These are phyloP conservation scores for Paradoxurus hermaphroditus DNA, from an alignment of 2,113 vertebrate genomes.

Conservation along the genomic window DNA sequence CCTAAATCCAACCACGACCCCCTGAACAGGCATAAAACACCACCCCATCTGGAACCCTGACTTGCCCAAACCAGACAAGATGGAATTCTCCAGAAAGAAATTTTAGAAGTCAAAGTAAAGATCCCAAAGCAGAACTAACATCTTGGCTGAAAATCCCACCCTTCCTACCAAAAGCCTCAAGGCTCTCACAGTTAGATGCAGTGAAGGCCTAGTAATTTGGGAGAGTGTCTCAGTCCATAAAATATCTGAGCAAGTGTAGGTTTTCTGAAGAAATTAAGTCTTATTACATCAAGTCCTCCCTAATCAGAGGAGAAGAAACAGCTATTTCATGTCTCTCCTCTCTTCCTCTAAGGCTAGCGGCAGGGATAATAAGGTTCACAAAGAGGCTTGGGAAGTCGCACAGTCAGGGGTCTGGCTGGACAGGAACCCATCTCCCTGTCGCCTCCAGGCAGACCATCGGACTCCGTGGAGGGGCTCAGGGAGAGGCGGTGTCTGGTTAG, in stretches of 20 bases:
- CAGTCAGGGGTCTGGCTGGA: not conserved
- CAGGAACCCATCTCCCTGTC: not conserved
- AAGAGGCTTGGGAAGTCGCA: not conserved
- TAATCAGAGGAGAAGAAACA: not conserved
- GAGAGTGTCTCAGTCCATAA: not conserved
- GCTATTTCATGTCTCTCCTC: not conserved
- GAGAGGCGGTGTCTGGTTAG: not conserved
- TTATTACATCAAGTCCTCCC: not conserved
- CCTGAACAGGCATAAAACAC: not conserved
- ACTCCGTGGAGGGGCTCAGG: not conserved
- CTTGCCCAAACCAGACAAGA: not conserved
- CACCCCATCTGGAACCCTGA: not conserved
- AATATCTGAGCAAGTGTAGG: not conserved
- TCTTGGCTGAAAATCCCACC: not conserved
- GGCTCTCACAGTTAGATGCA: not conserved
- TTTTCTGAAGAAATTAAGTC: constrained; percentile 27
- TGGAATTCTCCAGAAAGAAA: not conserved
- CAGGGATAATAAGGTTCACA: not conserved
- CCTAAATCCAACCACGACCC: not conserved
- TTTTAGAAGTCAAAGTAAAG: not conserved
- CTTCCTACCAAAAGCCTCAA: not conserved
- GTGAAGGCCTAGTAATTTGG: not conserved
- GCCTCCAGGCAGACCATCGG: not conserved
- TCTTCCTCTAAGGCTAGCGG: not conserved
- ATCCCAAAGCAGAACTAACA: not conserved